Conservation (phyloP, 2,888 invertebrate genomes). For the Eupithecia subumbrata region DNA sequence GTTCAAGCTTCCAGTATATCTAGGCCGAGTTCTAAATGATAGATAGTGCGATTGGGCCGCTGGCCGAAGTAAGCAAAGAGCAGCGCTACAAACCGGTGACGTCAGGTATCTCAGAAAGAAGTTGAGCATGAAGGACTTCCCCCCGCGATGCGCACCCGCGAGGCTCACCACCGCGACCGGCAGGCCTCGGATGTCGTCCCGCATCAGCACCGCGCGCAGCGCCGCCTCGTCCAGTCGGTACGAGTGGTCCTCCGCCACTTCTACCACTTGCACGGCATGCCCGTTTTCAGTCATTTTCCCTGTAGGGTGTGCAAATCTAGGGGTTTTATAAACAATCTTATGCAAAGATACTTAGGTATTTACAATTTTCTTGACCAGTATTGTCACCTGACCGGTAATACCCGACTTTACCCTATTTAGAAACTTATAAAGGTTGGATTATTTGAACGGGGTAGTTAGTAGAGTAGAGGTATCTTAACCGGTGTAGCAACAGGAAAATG, state of each 20-base stretch:
- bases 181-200: conserved; percentile 46
- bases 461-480: no score
- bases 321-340: background rate
- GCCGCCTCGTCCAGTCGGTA: conserved; percentile 48
- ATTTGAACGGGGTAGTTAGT: no score
- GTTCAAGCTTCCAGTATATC: no score
- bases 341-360: no score
- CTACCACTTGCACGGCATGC: conserved; percentile 43
- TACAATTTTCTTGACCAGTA: no score
- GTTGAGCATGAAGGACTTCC: conserved; percentile 61
- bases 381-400: no score
- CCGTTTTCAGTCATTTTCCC: conserved; percentile 13
- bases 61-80: background rate
- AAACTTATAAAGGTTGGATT: no score
- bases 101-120: conserved; percentile 57
- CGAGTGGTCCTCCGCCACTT: conserved; percentile 39
- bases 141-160: conserved; percentile 59
- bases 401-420: no score
- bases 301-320: background rate
- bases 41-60: background rate
- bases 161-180: conserved; percentile 57
- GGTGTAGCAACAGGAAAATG: no score
- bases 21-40: background rate
- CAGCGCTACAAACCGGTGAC: conserved; percentile 47
- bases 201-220: conserved; percentile 44